These are phyloP conservation scores for Nansenia antarctica DNA, from an alignment of 2,113 vertebrate genomes.

Conservation along the genomic window DNA sequence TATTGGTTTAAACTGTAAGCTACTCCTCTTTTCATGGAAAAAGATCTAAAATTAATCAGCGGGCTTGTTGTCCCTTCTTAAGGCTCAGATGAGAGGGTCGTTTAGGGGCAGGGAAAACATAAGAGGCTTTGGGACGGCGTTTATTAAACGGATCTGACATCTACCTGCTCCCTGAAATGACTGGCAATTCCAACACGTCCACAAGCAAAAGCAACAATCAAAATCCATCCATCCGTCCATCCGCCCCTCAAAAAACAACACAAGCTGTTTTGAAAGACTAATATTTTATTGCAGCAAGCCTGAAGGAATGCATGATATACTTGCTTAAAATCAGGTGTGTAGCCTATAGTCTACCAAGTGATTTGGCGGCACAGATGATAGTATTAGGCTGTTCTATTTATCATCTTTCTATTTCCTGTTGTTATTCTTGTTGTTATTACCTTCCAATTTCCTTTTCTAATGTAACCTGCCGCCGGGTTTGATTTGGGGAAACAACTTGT, in stretches of 20 bases:
- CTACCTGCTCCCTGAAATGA: slow-evolving; percentile 73
- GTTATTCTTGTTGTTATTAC: slow-evolving; percentile 65
- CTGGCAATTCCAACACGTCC: slow-evolving; percentile 56
- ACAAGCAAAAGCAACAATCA: slow-evolving; percentile 40
- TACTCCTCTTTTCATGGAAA: slow-evolving; percentile 70
- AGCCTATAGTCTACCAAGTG: slow-evolving; percentile 50
- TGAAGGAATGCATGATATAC: slow-evolving; percentile 41
- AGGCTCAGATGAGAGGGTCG: slow-evolving; percentile 69
- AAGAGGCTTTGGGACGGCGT: slow-evolving; percentile 74
- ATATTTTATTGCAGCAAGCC: slow-evolving; percentile 39
- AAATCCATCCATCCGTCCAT: neutral
- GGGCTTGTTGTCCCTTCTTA: slow-evolving; percentile 63
- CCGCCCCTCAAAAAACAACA: slow-evolving; percentile 28
- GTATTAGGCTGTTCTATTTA: slow-evolving; percentile 48
- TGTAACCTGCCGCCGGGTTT: slow-evolving; percentile 63
- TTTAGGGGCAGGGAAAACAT: slow-evolving; percentile 54
- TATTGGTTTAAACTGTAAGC: slow-evolving; percentile 76
- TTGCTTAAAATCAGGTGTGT: slow-evolving; percentile 48
- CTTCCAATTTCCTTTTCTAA: slow-evolving; percentile 42
- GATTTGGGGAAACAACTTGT: slow-evolving; percentile 48
- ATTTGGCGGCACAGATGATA: slow-evolving; percentile 51
- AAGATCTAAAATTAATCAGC: slow-evolving; percentile 76
- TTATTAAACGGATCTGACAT: slow-evolving; percentile 74
- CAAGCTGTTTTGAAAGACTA: slow-evolving; percentile 20
- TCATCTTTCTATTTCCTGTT: slow-evolving; percentile 55